A percentile compares a stretch with the other conserved stretches of the same genome.
These are phyloP conservation scores for Micrasema minimum DNA, from an alignment of 1,140 invertebrate species.

Conservation along the genomic window DNA sequence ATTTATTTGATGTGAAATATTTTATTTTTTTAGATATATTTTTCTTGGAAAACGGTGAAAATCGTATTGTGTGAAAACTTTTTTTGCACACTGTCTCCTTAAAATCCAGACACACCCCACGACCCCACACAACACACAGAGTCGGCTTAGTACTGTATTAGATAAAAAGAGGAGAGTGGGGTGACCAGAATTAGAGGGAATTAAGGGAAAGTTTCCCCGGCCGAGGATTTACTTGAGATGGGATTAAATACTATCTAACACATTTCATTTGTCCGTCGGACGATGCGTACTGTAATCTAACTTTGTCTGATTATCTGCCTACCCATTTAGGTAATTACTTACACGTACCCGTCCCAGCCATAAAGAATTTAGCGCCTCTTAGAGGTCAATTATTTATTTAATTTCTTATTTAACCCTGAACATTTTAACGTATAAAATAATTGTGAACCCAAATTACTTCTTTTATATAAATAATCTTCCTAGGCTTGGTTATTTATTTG, in stretches of 20 bases:
- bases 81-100: too few relatives aligned
- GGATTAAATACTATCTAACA: conserved; percentile 35
- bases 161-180: neutral
- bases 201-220: conserved; percentile 35
- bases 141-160: conserved; percentile 29
- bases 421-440: too few relatives aligned
- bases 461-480: too few relatives aligned
- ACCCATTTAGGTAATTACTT: conserved; percentile 22
- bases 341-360: conserved; percentile 9
- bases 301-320: conserved; percentile 28
- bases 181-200: conserved; percentile 30
- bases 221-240: conserved; percentile 33
- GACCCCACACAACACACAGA: conserved; percentile 6
- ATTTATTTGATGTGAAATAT: too few relatives aligned
- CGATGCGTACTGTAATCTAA: conserved; percentile 30
- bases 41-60: too few relatives aligned
- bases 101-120: neutral
- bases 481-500: too few relatives aligned
- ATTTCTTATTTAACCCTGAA: too few relatives aligned
- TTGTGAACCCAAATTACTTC: too few relatives aligned
- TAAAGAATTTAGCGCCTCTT: conserved; percentile 6
- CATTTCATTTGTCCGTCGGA: conserved; percentile 39
- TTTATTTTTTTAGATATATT: too few relatives aligned
- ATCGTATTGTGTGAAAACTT: too few relatives aligned
- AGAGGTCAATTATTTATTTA: neutral